Evolutionary conservation across 2,797 vertebrate species (phyloP).

Genomic region (Anguilla marmorata): DNA sequence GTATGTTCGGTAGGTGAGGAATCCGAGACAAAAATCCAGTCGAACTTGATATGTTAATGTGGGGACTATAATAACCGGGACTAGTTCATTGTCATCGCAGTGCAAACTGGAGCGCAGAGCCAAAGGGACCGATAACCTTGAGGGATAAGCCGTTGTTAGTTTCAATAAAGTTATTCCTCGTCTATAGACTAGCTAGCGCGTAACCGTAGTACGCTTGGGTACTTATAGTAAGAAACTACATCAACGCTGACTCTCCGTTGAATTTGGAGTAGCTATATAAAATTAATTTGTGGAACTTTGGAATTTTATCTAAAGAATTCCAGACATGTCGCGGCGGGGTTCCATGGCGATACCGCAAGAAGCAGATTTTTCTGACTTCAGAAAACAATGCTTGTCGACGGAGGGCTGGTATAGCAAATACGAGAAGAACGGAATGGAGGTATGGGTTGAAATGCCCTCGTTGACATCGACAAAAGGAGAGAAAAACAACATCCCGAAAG

Average conservation of each 20-base stretch:
- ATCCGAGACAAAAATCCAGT: conserved; percentile 63
- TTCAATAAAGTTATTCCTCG: not conserved
- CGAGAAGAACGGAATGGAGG: conserved; percentile 64
- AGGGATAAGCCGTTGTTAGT: not conserved
- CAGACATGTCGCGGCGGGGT: conserved; percentile 51
- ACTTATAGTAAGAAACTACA: not conserved
- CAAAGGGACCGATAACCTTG: not conserved
- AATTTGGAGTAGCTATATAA: not conserved
- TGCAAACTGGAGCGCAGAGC: not conserved
- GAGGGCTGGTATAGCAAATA: conserved; percentile 73
- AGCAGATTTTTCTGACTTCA: conserved; percentile 68
- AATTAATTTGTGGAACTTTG: not conserved
- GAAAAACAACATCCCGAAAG: conserved; percentile 44
- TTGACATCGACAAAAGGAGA: conserved; percentile 40
- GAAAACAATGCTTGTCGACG: conserved; percentile 63
- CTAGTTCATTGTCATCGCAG: not conserved
- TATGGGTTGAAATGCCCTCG: conserved; percentile 68
- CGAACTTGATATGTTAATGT: conserved; percentile 52
- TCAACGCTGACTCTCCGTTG: not conserved
- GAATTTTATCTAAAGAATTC: not conserved
- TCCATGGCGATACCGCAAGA: conserved; percentile 67
- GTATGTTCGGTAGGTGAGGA: conserved; percentile 56
- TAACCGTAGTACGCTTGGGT: not conserved
- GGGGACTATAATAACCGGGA: conserved; percentile 35
- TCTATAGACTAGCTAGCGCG: not conserved